Base-by-base conservation (phyloP, 2,113 vertebrate species). In the Acanthisitta chloris region DNA sequence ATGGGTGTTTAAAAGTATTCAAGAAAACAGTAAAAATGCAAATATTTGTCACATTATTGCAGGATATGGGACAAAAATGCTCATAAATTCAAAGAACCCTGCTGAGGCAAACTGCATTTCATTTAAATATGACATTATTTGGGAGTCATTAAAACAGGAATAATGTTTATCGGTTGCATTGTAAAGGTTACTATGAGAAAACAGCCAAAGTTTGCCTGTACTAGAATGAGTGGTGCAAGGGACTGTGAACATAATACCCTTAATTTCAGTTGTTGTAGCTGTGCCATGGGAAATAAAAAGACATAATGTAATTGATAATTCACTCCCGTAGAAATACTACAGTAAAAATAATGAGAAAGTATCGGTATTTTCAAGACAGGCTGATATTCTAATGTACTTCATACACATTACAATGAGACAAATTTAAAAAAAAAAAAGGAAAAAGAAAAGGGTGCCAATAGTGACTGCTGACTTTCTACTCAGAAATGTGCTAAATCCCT, bases 11-110 rank as follows among this genome's bases (percentile, higher is more conserved):
- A 97, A 96, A 97, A 97, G 97, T 98, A 97, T 98, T 96, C 93
- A 95, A 89, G 97, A 96, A 98, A 97, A 98, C 92, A 87, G 94
- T 97, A 98, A 98, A 98, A 97, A 97, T 96, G 96, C 97, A 98
- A 98, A 98, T 98, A 97, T 98, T 98, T 97, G 97, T 97, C 61
- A 93, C 88, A 94, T 96, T 97, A 94, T 95, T 96, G 94, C 96
- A 96, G 94, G 87, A 96, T 81, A 96, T 73, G 92, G 95, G 97
- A 97, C 96, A 96, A 97, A 97, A 97, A 94, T 80, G 69, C 89
- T 94, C 79, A 94, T 95, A 86, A 96, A 97, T 96, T 94, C 91
- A 95, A 71, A 95, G 95, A 96, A 92, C 90, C 92, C 93, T 96
- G 94, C 97, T 94, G 92, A 79, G 94, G 95, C 84, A 96, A 87